Evolutionary conservation across 2,797 vertebrate genomes (phyloP).

Genomic region (Pseudochirops corinnae): DNA sequence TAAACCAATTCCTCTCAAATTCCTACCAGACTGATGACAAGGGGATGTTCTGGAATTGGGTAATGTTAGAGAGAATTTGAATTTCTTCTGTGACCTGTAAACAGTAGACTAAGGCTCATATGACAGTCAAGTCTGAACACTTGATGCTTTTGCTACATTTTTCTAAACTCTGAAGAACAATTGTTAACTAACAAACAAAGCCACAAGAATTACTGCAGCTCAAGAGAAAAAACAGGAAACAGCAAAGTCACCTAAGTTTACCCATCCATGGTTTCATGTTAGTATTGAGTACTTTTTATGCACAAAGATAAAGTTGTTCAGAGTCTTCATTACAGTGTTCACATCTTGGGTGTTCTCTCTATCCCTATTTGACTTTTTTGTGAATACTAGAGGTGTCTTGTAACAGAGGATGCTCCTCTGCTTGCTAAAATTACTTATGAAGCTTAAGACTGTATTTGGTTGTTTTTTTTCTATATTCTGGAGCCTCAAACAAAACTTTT

Average conservation of each 20-base stretch:
- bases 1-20: slow-evolving; percentile 67
- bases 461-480: slow-evolving; percentile 53
- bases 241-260: slow-evolving; percentile 73
- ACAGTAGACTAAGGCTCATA: slow-evolving; percentile 68
- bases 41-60: slow-evolving; percentile 67
- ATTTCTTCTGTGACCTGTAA: slow-evolving; percentile 71
- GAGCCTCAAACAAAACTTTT: slow-evolving; percentile 47
- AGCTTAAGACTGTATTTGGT: neutral
- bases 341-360: slow-evolving; percentile 53
- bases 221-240: slow-evolving; percentile 77
- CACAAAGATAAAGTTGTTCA: slow-evolving; percentile 19
- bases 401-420: slow-evolving; percentile 13
- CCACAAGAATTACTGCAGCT: slow-evolving; percentile 79
- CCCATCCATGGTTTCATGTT: slow-evolving; percentile 24
- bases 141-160: slow-evolving; percentile 72
- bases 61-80: slow-evolving; percentile 64
- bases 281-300: neutral
- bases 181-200: slow-evolving; percentile 82
- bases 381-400: slow-evolving; percentile 35
- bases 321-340: slow-evolving; percentile 52
- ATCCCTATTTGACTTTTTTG: slow-evolving; percentile 36
- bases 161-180: slow-evolving; percentile 72
- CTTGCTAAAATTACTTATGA: neutral
- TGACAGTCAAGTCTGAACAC: slow-evolving; percentile 56
- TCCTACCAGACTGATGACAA: slow-evolving; percentile 69